A percentile compares a stretch with the other conserved stretches of the same genome.
Conservation (phyloP, 37 sponge, comb jelly and placozoan genomes). For the Haliclona indistincta region DNA sequence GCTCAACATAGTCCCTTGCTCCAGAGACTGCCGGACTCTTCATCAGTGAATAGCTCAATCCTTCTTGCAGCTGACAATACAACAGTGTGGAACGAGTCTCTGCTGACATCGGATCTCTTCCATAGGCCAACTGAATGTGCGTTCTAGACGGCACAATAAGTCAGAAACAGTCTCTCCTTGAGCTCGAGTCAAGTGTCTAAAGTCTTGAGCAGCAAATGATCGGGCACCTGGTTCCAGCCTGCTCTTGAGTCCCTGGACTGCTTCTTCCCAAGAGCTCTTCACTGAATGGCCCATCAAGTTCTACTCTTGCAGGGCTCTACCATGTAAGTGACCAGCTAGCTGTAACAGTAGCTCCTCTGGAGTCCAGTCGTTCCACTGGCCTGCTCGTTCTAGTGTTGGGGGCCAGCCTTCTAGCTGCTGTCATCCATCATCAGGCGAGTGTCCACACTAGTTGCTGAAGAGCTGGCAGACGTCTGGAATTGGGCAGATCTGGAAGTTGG, state of each 20-base stretch:
- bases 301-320: constrained; percentile 39
- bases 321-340: constrained; percentile 39
- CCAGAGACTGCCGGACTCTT: no score
- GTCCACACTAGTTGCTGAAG: no score
- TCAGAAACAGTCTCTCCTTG: constrained; percentile 30
- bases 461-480: no score
- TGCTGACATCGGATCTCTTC: constrained; percentile 29
- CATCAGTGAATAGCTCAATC: no score
- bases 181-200: constrained; percentile 24
- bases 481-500: no score
- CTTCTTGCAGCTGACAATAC: constrained; percentile 30
- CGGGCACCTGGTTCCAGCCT: constrained; percentile 23
- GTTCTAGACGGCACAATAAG: constrained; percentile 27
- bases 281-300: constrained; percentile 13
- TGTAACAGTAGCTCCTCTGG: constrained; percentile 28
- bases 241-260: not conserved
- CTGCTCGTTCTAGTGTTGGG: constrained; percentile 22
- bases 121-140: constrained; percentile 25
- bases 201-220: no score
- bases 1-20: no score
- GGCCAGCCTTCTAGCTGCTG: constrained; percentile 37
- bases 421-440: constrained; percentile 1
- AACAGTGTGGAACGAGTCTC: constrained; percentile 28
- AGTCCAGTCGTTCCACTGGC: constrained; percentile 48
- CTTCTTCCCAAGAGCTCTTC: not conserved